A percentile compares a stretch with the other conserved stretches of the same genome.
Evolutionary conservation across 2,888 invertebrate species (phyloP).

Genomic region (Andrena camellia): DNA sequence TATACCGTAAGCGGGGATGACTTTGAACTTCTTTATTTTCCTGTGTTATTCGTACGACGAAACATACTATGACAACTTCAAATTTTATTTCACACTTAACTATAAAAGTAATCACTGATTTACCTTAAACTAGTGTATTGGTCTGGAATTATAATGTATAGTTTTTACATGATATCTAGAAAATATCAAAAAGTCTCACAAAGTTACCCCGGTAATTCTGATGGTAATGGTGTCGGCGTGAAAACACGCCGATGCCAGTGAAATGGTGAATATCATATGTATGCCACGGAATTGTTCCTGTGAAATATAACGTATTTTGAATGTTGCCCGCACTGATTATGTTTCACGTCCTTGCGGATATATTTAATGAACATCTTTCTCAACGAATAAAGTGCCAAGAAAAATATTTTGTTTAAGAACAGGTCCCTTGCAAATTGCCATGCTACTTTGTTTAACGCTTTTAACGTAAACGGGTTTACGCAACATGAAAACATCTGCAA

Average conservation of each 20-base stretch:
- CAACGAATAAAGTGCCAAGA: neutral
- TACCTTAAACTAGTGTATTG: too few relatives aligned
- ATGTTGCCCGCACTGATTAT: neutral
- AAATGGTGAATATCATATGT: neutral
- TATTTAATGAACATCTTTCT: constrained; percentile 1
- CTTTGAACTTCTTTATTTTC: too few relatives aligned
- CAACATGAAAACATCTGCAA: too few relatives aligned
- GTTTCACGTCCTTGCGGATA: neutral
- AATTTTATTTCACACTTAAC: too few relatives aligned
- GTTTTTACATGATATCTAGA: too few relatives aligned
- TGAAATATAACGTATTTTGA: neutral
- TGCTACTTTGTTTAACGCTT: neutral
- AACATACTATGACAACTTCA: too few relatives aligned
- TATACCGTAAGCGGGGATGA: too few relatives aligned
- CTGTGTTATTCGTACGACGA: too few relatives aligned
- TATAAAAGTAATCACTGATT: too few relatives aligned
- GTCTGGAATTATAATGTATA: too few relatives aligned
- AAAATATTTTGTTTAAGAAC: neutral
- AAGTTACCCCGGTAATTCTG: neutral
- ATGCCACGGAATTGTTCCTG: neutral
- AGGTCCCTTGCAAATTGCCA: neutral
- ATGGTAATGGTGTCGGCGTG: too few relatives aligned
- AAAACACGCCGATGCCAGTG: too few relatives aligned
- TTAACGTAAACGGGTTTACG: neutral
- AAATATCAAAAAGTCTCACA: neutral